A percentile compares a stretch with the other conserved stretches of the same genome.
These are phyloP conservation scores for Holacanthella duospinosa DNA, from an alignment of 2,888 invertebrate species.

Conservation along the genomic window DNA sequence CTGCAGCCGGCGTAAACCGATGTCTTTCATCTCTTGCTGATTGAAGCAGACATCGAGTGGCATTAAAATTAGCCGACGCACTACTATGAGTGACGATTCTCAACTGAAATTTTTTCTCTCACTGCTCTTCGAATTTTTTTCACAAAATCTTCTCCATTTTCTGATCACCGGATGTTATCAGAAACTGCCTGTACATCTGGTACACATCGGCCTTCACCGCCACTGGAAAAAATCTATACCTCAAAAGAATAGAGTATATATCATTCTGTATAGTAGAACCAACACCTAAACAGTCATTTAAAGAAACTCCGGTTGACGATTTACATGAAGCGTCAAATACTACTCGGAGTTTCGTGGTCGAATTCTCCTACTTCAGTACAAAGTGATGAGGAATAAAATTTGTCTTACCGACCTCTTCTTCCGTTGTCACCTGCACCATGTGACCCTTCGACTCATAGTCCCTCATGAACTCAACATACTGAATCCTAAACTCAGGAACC, in stretches of 20 bases:
- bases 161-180: slow-evolving; percentile 34
- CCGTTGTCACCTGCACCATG: neutral
- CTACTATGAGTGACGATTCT: slow-evolving; percentile 40
- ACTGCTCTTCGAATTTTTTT: slow-evolving; percentile 31
- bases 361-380: neutral
- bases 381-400: neutral
- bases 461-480: neutral
- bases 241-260: slow-evolving; percentile 38
- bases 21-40: slow-evolving; percentile 32
- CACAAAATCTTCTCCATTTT: slow-evolving; percentile 41
- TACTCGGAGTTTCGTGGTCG: neutral
- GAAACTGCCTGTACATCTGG: slow-evolving; percentile 41
- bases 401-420: neutral
- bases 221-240: slow-evolving; percentile 37
- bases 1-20: slow-evolving; percentile 17
- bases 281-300: slow-evolving; percentile 39
- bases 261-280: slow-evolving; percentile 40
- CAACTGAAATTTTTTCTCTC: slow-evolving; percentile 26
- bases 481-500: neutral
- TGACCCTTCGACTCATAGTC: neutral
- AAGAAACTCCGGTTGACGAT: slow-evolving; percentile 26
- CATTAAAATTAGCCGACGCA: slow-evolving; percentile 36
- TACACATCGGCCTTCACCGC: slow-evolving; percentile 40
- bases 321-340: slow-evolving; percentile 36
- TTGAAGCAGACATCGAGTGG: slow-evolving; percentile 25